These are phyloP conservation scores for Masnerella sp. DNA, from an alignment of 2,888 invertebrate species.

Conservation along the genomic window DNA sequence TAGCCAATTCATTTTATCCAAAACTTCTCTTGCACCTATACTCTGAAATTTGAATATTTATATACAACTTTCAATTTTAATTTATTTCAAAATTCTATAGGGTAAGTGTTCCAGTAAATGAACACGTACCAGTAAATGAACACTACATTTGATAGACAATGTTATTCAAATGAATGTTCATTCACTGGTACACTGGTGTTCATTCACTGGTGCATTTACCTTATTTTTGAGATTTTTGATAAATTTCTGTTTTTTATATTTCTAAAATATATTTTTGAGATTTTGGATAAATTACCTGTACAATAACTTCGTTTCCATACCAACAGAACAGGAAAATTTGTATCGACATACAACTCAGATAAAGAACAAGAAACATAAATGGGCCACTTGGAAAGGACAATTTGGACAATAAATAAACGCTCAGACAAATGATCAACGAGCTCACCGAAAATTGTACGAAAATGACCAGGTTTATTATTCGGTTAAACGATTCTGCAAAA, in stretches of 20 bases:
- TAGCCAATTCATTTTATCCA: conserved; percentile 66
- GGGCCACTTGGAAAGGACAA: conserved; percentile 56
- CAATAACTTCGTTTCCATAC: conserved; percentile 66
- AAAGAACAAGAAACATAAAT: conserved; percentile 55
- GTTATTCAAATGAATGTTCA: too few species aligned
- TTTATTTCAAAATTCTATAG: too few species aligned
- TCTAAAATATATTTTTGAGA: too few species aligned
- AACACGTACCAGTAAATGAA: too few species aligned
- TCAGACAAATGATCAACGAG: conserved; percentile 59
- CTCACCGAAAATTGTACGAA: conserved; percentile 62
- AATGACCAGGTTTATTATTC: conserved; percentile 55
- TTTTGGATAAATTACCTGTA: conserved; percentile 62
- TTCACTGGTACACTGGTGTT: too few species aligned
- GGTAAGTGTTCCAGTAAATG: too few species aligned
- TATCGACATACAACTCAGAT: conserved; percentile 60
- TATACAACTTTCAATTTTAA: too few species aligned
- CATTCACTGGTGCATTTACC: too few species aligned
- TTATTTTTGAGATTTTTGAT: background rate
- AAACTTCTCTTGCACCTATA: conserved; percentile 59
- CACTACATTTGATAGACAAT: too few species aligned
- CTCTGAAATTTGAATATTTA: conserved; percentile 62
- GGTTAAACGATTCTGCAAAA: conserved; percentile 54
- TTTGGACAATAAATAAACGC: conserved; percentile 60
- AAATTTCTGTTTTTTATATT: background rate
- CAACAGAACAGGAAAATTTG: conserved; percentile 68